phyloP scores from a whole-genome alignment of 2,797 vertebrate species.

The Bryconaethiops microstoma region DNA sequence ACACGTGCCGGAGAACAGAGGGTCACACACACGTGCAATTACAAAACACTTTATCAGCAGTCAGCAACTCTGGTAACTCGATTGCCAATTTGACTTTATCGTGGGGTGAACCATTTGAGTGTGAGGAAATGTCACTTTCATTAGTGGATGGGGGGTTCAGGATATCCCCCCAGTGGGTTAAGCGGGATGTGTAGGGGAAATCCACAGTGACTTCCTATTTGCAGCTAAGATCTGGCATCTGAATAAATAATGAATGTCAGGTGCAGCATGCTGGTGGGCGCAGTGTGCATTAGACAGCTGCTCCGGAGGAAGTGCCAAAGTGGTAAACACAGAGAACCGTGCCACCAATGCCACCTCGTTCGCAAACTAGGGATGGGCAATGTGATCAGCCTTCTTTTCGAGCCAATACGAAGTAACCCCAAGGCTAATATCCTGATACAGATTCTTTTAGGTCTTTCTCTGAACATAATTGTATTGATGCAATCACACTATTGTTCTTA shows the following conservation, averaged over 20 bases:
- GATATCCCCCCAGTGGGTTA: slow-evolving; percentile 46
- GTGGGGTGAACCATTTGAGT: slow-evolving; percentile 15
- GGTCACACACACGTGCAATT: slow-evolving; percentile 35
- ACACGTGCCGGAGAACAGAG: slow-evolving; percentile 33
- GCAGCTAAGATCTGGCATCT: slow-evolving; percentile 49
- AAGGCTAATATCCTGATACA: no score
- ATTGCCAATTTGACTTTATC: not conserved
- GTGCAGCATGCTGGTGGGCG: slow-evolving; percentile 37
- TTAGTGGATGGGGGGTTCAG: slow-evolving; percentile 42
- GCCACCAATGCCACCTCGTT: slow-evolving; percentile 7
- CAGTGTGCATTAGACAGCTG: slow-evolving; percentile 34
- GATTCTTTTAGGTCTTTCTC: no score
- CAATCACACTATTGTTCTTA: no score
- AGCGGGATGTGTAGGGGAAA: slow-evolving; percentile 39
- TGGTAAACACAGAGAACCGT: slow-evolving; percentile 31
- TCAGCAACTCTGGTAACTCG: not conserved
- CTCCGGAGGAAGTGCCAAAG: slow-evolving; percentile 14
- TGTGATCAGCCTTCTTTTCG: no score
- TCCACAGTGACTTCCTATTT: slow-evolving; percentile 38
- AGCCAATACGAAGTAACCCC: no score
- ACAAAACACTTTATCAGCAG: slow-evolving; percentile 13
- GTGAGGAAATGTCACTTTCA: slow-evolving; percentile 49
- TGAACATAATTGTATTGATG: no score
- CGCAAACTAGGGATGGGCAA: not conserved
- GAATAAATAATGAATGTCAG: slow-evolving; percentile 66